Percentiles rank a stretch among this genome's conserved stretches.
Evolutionary conservation across 1,140 invertebrate genomes (phyloP).

Genomic region (Zaprionus ornatus): DNA sequence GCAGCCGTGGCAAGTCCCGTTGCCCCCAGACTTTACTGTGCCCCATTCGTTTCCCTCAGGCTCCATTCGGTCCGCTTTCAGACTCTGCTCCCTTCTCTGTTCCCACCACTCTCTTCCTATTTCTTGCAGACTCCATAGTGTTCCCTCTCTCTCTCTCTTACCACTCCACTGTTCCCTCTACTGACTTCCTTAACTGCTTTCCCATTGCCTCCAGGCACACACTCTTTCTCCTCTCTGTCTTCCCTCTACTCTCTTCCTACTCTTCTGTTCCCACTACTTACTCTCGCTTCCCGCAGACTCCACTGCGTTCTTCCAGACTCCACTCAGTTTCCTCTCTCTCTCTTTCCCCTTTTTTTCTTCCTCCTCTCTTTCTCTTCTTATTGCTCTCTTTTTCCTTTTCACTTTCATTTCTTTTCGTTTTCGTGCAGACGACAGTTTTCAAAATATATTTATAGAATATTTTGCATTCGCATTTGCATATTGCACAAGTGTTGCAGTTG

Average conservation of each 20-base stretch:
- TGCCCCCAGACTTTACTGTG: not conserved
- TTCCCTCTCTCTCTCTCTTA: no score
- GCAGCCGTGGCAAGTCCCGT: not conserved
- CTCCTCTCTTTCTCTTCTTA: constrained; percentile 10
- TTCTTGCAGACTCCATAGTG: no score
- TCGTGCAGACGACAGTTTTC: constrained; percentile 42
- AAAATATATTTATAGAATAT: constrained; percentile 69
- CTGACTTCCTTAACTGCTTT: not conserved
- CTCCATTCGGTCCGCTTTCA: no score
- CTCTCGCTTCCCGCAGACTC: no score
- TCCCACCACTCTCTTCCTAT: no score
- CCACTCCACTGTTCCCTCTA: no score
- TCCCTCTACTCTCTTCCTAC: not conserved
- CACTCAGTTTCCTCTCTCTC: not conserved
- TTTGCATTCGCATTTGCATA: constrained; percentile 37
- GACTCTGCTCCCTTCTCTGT: no score
- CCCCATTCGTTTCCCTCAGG: no score
- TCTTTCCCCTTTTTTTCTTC: not conserved
- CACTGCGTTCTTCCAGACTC: no score
- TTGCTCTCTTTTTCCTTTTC: constrained; percentile 8
- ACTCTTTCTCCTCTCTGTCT: no score
- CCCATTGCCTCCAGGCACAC: not conserved
- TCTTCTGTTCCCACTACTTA: no score
- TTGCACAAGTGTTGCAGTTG: constrained; percentile 19
- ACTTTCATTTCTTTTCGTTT: constrained; percentile 32